These are phyloP conservation scores for Entomobrya multifasciata DNA, from an alignment of 2,888 invertebrate species.

Conservation along the genomic window DNA sequence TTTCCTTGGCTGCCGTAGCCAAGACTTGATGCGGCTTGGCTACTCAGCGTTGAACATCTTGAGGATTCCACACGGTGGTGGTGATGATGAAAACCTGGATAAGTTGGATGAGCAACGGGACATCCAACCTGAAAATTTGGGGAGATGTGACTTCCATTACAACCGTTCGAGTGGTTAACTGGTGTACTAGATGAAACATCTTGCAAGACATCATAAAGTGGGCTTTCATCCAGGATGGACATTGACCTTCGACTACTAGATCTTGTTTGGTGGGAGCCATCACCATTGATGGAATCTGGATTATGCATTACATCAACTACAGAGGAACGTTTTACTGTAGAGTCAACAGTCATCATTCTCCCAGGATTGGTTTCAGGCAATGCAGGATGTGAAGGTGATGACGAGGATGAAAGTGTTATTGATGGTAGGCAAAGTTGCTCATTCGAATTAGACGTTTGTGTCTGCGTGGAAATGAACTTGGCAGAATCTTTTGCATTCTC, in stretches of 20 bases:
- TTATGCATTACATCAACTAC: slow-evolving; percentile 17
- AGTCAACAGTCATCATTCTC: slow-evolving; percentile 46
- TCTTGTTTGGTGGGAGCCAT: slow-evolving; percentile 71
- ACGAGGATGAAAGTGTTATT: slow-evolving; percentile 46
- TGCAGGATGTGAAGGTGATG: slow-evolving; percentile 33
- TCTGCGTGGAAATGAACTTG: slow-evolving; percentile 71
- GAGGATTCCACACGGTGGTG: slow-evolving; percentile 73
- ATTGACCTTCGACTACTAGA: slow-evolving; percentile 73
- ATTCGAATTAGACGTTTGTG: slow-evolving; percentile 73
- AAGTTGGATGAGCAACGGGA: slow-evolving; percentile 60
- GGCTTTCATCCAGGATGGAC: slow-evolving; percentile 68
- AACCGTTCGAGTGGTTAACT: not conserved
- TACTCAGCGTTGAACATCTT: slow-evolving; percentile 77
- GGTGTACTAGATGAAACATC: not conserved
- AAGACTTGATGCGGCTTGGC: slow-evolving; percentile 76
- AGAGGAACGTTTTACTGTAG: slow-evolving; percentile 36
- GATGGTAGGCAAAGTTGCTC: slow-evolving; percentile 67
- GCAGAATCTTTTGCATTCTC: slow-evolving; percentile 62
- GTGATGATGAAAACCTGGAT: slow-evolving; percentile 56
- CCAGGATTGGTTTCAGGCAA: slow-evolving; percentile 38
- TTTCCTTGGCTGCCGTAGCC: slow-evolving; percentile 78
- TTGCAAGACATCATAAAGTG: slow-evolving; percentile 68
- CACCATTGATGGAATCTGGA: slow-evolving; percentile 47
- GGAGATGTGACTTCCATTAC: slow-evolving; percentile 38
- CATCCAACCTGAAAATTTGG: slow-evolving; percentile 64